A percentile compares a stretch with the other conserved stretches of the same genome.
Evolutionary conservation across 2,113 vertebrate genomes (phyloP).

Genomic region (Serinus canaria): DNA sequence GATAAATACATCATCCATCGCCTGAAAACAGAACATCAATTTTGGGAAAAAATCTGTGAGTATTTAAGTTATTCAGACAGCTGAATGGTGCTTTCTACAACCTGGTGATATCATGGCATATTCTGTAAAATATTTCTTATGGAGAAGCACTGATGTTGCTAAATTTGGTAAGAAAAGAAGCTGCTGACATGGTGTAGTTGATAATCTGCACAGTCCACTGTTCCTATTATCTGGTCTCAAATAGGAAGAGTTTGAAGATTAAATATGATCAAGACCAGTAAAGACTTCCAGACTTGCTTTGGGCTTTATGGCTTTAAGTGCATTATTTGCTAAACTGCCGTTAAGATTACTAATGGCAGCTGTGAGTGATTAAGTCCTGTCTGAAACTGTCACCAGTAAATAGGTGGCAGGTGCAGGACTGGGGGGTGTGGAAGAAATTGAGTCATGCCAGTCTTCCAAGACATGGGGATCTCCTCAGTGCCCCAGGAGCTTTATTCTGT

Average conservation of each 20-base stretch:
- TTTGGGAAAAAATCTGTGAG: slow-evolving; percentile 72
- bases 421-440: neutral
- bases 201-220: neutral
- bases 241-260: neutral
- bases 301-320: neutral
- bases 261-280: neutral
- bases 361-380: neutral
- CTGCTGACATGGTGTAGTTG: neutral
- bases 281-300: neutral
- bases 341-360: neutral
- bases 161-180: neutral
- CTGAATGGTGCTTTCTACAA: neutral
- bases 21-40: slow-evolving; percentile 57
- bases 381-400: neutral
- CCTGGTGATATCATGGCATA: neutral
- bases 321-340: neutral
- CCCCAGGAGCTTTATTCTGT: neutral
- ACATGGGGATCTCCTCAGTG: neutral
- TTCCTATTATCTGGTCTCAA: neutral
- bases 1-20: slow-evolving; percentile 41
- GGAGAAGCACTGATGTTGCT: neutral
- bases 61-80: neutral
- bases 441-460: neutral
- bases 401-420: neutral
- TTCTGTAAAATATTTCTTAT: neutral